Base-by-base conservation (phyloP, 2,113 vertebrate species). In the Hydrolagus affinis region DNA sequence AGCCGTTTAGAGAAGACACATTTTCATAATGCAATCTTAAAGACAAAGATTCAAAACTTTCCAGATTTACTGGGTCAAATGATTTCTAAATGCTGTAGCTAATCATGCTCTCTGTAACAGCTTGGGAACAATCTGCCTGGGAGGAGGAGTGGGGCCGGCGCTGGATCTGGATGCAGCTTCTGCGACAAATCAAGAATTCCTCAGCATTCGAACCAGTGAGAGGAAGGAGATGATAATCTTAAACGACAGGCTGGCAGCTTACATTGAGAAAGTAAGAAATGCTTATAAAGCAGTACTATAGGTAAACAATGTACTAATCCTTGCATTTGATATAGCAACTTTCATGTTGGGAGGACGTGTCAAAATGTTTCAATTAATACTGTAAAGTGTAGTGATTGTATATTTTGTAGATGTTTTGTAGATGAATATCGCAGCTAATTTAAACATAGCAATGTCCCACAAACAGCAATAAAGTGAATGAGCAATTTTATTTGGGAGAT, bases 221-320 rank as follows among this genome's bases (percentile, higher is more conserved):
- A 91, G 89, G 14, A 87, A 91, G 86, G 88, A 92, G 69, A 87
- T 93, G 90, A 11, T 94, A 1, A 85, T 92, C 59, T 90, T 95
- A 68, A 92, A 94, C 15, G 94, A 94, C 87, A 89, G 92, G 60
- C 88, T 94, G 89, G 93, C 92, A 23, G 83, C 89, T 0, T 93
- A 93, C 86, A 91, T 91, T 25, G 89, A 92, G 86, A 93, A 93
- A 91, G 90, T 90, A 88, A 88, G 89, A 85, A 56, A 78, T 30
- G n/a, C 56, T 77, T 57, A 44, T 44, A 21, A 76, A 56, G 19
- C 56, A 0, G 56, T 57, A 25, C 21, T 12, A 60, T 62, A 21
- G 56, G 56, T 6, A 44, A 44, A 44, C 44, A 44, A 44, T 44
- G 6, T 44, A 44, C 1, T 44, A 44, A 44, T 44, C 44, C 44